Evolutionary conservation across 2,797 vertebrate species (phyloP).

Genomic region (Nothura maculosa): DNA sequence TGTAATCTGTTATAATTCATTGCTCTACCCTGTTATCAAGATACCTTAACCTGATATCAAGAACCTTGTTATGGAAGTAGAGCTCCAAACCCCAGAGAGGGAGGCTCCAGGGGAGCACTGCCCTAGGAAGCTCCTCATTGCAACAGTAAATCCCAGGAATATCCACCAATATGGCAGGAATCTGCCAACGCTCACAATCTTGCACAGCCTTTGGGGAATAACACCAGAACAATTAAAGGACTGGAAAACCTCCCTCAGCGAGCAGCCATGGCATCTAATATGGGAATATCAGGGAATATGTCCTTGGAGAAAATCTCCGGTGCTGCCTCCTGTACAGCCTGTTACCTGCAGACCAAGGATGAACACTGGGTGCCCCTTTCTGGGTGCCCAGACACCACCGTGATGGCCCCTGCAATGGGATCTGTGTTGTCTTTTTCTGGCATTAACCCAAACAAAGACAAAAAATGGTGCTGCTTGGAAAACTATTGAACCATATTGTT

Average conservation of each 20-base stretch:
- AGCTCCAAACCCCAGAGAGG: not conserved
- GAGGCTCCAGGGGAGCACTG: not conserved
- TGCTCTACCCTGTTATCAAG: too few relatives aligned
- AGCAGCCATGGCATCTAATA: accelerated
- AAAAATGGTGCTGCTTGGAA: not conserved
- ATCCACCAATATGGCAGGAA: not conserved
- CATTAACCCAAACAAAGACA: not conserved
- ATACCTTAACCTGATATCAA: not conserved
- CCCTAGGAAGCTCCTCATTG: not conserved
- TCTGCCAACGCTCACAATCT: not conserved
- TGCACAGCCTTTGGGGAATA: not conserved
- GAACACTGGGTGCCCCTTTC: not conserved
- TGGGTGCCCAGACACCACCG: accelerated
- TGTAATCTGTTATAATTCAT: not conserved
- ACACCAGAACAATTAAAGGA: not conserved
- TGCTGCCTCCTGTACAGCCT: not conserved
- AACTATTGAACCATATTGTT: too few relatives aligned
- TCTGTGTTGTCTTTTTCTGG: not conserved
- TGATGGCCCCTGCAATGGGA: not conserved
- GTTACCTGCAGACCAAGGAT: not conserved
- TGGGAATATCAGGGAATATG: accelerated
- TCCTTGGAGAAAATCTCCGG: not conserved
- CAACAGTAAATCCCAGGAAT: not conserved
- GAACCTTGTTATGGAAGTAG: not conserved
- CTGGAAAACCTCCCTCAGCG: not conserved